Evolutionary conservation across 2,797 vertebrate genomes (phyloP), one percentile per base, ranked within the genome.

Genomic region (Bradypodion ventrale): DNA sequence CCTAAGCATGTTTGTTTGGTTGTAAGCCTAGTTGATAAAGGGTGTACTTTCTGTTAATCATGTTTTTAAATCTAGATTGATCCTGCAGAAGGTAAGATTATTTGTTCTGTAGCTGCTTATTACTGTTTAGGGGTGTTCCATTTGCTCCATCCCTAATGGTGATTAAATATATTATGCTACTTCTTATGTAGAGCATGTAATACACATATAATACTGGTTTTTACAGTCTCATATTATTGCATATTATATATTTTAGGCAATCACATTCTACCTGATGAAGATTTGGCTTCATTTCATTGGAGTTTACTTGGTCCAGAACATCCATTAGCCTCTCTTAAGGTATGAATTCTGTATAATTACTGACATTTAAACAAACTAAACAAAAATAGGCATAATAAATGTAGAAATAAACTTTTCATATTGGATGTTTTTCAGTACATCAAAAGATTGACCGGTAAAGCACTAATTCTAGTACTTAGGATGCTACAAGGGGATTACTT

Each of bases 241-340:
- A 37, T 78, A 13, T 95, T 96, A 4, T 94, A 74, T 92, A 44
- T 96, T 91, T 80, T 91, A 99, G 98, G 98, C 95, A 99, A 98
- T 94, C 98, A 99, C 96, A 98, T 99, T 96, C 97, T 99, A 95
- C 98, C 98, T 93, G 98, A 99, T 96, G 98, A 99, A 97, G 98
- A 99, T 97, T 96, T 99, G 96, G 98, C 98, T 95, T 98, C 98
- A 92, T 99, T 99, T 97, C 98, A 99, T 95, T 99, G 98, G 98
- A 98, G 97, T 96, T 97, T 99, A 96, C 98, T 99, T 79, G 98
- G 98, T 92, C 98, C 98, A 94, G 98, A 99, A 87, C 98, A 99
- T 93, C 98, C 98, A 86, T 95, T 99, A 96, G 97, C 98, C 92
- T 98, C 98, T 90, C 94, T 99, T 91, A 99, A 99, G 98, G 98